Conservation (phyloP, 2,113 vertebrate species). For the Melanerpes formicivorus region DNA sequence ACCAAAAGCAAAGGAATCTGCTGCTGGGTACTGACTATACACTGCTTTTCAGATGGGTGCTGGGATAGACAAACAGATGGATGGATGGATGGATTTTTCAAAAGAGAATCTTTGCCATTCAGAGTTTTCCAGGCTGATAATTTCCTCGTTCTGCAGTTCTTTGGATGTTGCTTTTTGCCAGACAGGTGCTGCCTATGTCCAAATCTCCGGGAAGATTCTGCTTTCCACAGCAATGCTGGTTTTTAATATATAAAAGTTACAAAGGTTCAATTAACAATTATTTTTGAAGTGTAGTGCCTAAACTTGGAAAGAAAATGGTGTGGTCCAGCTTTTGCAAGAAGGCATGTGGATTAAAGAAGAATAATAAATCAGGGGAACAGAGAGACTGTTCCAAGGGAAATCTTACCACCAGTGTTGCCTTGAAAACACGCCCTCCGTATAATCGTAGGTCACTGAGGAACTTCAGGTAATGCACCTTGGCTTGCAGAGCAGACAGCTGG, state of each 20-base stretch:
- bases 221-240: neutral
- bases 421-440: slow-evolving; percentile 96
- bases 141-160: neutral
- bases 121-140: neutral
- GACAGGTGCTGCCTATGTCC: neutral
- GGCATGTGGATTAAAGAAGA: neutral
- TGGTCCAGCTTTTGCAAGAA: neutral
- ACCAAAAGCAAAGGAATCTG: slow-evolving; percentile 8
- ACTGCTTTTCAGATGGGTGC: slow-evolving; percentile 6
- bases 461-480: slow-evolving; percentile 98
- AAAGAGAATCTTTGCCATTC: slow-evolving; percentile 4
- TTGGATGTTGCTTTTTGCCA: neutral
- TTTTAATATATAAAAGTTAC: neutral
- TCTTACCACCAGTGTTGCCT: slow-evolving; percentile 91
- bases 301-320: neutral
- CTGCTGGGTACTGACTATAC: neutral
- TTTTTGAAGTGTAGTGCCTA: neutral
- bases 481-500: slow-evolving; percentile 96
- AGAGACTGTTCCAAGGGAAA: neutral
- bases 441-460: slow-evolving; percentile 95
- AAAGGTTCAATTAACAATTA: neutral
- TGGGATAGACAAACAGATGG: neutral
- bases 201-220: neutral
- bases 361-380: neutral
- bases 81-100: neutral